These are phyloP conservation scores for Rhyacophila evoluta DNA, from an alignment of 2,888 invertebrate genomes.

Conservation along the genomic window DNA sequence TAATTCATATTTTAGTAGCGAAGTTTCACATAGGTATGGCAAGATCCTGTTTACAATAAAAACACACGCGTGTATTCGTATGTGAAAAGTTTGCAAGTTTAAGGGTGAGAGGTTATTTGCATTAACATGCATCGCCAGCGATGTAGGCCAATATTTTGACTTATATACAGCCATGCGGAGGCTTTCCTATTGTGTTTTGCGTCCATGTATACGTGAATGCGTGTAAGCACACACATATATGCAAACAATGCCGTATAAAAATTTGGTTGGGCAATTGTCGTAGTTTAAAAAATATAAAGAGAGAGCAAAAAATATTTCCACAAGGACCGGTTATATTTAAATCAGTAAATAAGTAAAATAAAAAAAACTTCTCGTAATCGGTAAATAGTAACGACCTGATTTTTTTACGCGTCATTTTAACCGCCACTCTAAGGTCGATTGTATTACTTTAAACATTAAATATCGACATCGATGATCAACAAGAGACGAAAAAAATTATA, in stretches of 20 bases:
- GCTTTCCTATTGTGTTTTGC: neutral
- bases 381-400: too few species aligned
- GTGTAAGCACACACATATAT: neutral
- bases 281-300: too few species aligned
- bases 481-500: too few species aligned
- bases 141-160: slow-evolving; percentile 45
- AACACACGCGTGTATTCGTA: neutral
- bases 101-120: slow-evolving; percentile 45
- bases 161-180: slow-evolving; percentile 17
- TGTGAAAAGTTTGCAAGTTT: neutral
- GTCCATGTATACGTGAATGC: neutral
- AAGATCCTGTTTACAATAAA: neutral
- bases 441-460: too few species aligned
- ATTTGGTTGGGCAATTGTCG: too few species aligned
- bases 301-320: too few species aligned
- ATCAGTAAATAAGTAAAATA: too few species aligned
- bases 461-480: too few species aligned
- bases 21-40: neutral
- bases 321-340: too few species aligned
- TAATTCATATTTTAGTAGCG: neutral
- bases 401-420: too few species aligned
- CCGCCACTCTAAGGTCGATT: too few species aligned
- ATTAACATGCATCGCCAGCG: slow-evolving; percentile 44
- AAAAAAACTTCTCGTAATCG: too few species aligned
- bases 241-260: neutral